phyloP scores from a whole-genome alignment of 2,113 vertebrate species.

The Sisor rabdophorus region DNA sequence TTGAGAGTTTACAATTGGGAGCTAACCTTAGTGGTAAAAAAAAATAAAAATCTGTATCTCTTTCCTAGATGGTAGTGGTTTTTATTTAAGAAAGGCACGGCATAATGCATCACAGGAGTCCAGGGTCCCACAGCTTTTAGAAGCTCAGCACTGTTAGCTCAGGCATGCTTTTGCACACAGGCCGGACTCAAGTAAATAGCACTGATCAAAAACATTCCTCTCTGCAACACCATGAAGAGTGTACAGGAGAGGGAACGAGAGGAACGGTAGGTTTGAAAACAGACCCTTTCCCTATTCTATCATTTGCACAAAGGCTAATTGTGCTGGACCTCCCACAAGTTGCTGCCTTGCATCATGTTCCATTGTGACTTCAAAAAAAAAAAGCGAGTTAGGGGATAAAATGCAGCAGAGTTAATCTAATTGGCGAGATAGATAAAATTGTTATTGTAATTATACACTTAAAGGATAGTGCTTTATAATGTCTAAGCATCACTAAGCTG shows the following conservation, averaged over 20 bases:
- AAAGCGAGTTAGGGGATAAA: slow-evolving; percentile 26
- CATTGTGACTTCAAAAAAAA: slow-evolving; percentile 10
- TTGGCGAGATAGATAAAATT: background rate
- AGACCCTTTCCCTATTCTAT: slow-evolving; percentile 48
- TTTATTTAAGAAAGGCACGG: slow-evolving; percentile 57
- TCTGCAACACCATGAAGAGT: slow-evolving; percentile 54
- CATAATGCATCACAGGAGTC: slow-evolving; percentile 64
- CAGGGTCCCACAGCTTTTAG: slow-evolving; percentile 57
- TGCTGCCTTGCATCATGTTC: slow-evolving; percentile 46
- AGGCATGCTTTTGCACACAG: slow-evolving; percentile 49
- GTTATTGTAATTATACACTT: no score
- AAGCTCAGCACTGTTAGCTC: slow-evolving; percentile 60
- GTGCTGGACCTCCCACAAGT: slow-evolving; percentile 39
- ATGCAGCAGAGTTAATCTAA: background rate
- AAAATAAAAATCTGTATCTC: slow-evolving; percentile 59
- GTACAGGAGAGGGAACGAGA: slow-evolving; percentile 31
- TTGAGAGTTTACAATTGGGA: slow-evolving; percentile 58
- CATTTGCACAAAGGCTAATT: slow-evolving; percentile 52
- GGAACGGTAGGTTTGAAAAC: slow-evolving; percentile 57
- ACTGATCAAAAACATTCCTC: slow-evolving; percentile 67
- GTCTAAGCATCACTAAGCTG: background rate
- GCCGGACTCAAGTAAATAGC: slow-evolving; percentile 57
- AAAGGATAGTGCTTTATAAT: background rate
- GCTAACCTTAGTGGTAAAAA: slow-evolving; percentile 58
- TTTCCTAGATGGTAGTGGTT: slow-evolving; percentile 53